Base-by-base conservation (phyloP, 2,888 invertebrate species). In the Penaeus monodon region DNA sequence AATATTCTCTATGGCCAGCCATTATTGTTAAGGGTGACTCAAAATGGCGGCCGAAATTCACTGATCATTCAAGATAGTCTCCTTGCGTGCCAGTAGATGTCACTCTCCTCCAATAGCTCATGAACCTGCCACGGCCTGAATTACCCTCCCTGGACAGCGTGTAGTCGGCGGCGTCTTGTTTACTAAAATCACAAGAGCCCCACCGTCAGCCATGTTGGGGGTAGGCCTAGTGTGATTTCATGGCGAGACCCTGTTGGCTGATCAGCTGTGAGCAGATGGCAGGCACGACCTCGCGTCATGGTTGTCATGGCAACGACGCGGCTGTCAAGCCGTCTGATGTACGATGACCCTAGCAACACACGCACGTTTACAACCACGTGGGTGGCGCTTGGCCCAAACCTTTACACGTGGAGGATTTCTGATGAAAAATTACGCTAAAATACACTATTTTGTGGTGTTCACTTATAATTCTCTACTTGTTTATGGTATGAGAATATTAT, bases 151-250 rank as follows among this genome's bases (percentile, higher is more conserved):
- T 70, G 44, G 68, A 33, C 24, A 12, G 29, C 38, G 70, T 86
- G 82, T 7, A 86, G 88, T 88, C 88, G 88, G 85, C 88, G 68
- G 88, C 78, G 88, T 81, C 76, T 82, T 81, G 81, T 85, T 88
- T 81, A 85, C 81, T n/a, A 82, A 44, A 64, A 66, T 70, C 64
- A 70, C 88, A 77, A 78, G 88, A 85, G 82, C 88, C 85, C 82
- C 88, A 82, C 73, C 38, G 82, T 81, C 86, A 82, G 86, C 86
- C 86, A 86, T 86, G 86, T 78, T 86, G 82, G 82, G 82, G 86
- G 86, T 86, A 86, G 86, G 86, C 86, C 86, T 86, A 86, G 86
- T 49, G 68, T 68, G 82, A 82, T 66, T 66, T 82, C 86, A 86
- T 77, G 82, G 81, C 68, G 86, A 68, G 77, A 78, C 85, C 76